A percentile compares a stretch with the other conserved stretches of the same genome.
phyloP scores from a whole-genome alignment of 2,797 vertebrate genomes.

The Hydrocynus forskahlii region DNA sequence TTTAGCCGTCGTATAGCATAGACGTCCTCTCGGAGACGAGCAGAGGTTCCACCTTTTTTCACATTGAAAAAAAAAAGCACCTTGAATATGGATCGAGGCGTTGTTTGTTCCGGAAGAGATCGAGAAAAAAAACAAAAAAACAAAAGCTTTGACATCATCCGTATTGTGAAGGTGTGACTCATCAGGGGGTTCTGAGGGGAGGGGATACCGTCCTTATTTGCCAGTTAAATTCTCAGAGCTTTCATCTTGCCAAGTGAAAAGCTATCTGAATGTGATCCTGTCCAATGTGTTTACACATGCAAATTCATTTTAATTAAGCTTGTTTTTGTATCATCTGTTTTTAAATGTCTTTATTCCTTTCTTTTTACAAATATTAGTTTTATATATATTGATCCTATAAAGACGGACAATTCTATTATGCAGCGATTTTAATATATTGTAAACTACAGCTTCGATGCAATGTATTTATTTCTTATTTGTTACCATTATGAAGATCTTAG shows the following conservation, averaged over 20 bases:
- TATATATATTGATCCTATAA: constrained; percentile 72
- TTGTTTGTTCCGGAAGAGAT: constrained; percentile 38
- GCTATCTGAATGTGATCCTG: constrained; percentile 79
- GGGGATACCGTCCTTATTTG: constrained; percentile 64
- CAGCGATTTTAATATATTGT: constrained; percentile 86
- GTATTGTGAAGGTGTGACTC: constrained; percentile 60
- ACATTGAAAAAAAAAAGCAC: constrained; percentile 63
- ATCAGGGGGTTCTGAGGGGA: constrained; percentile 51
- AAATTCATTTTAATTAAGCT: constrained; percentile 75
- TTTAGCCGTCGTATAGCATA: constrained; percentile 36
- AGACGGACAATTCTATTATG: constrained; percentile 77
- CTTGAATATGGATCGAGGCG: constrained; percentile 55
- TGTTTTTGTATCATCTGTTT: constrained; percentile 69
- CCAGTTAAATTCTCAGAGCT: constrained; percentile 75
- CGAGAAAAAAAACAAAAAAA: constrained; percentile 53
- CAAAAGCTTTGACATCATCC: constrained; percentile 57
- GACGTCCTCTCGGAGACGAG: constrained; percentile 31
- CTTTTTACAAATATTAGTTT: constrained; percentile 79
- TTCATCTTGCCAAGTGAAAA: constrained; percentile 67
- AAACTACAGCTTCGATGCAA: constrained; percentile 84
- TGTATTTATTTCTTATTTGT: constrained; percentile 83
- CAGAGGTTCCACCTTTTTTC: constrained; percentile 54
- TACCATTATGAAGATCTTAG: constrained; percentile 77
- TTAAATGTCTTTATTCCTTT: constrained; percentile 65
- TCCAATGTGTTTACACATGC: constrained; percentile 77